Percentiles rank a stretch among this genome's conserved stretches.
These are phyloP conservation scores for Enteromius paludinosus DNA, from an alignment of 2,797 vertebrate genomes.

Conservation along the genomic window DNA sequence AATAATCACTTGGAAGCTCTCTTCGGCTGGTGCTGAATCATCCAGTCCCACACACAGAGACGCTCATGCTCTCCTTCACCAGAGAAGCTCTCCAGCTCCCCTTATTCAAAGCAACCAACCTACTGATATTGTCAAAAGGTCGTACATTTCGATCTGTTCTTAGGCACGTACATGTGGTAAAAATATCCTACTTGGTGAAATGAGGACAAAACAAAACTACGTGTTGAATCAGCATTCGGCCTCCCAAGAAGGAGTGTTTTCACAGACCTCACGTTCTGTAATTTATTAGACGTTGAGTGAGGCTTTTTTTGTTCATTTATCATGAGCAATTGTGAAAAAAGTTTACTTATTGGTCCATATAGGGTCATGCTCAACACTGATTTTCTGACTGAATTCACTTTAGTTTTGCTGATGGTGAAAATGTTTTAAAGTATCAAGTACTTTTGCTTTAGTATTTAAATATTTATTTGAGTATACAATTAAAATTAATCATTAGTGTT, in stretches of 20 bases:
- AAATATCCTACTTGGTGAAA: conserved; percentile 18
- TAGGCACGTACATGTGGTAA: conserved; percentile 21
- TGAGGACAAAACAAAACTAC: conserved; percentile 10
- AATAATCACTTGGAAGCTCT: conserved; percentile 53
- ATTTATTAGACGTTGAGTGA: background rate
- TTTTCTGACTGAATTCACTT: background rate
- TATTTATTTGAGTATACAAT: background rate
- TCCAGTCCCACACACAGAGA: conserved; percentile 56
- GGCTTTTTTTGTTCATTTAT: background rate
- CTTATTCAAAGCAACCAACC: conserved; percentile 49
- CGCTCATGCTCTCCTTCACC: conserved; percentile 52
- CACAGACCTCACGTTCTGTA: background rate
- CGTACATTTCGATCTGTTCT: conserved; percentile 33
- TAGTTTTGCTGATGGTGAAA: background rate
- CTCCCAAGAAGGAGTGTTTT: background rate
- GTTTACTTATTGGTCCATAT: background rate
- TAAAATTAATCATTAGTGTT: background rate
- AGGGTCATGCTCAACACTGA: background rate
- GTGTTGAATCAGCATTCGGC: background rate
- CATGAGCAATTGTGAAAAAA: background rate
- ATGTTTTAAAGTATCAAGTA: background rate
- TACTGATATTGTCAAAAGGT: conserved; percentile 44
- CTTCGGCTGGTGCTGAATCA: conserved; percentile 60
- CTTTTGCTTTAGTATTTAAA: background rate
- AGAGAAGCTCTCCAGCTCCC: conserved; percentile 55